These are phyloP conservation scores for Ophioninae sp. DNA, from an alignment of 2,888 invertebrate genomes.

Conservation along the genomic window DNA sequence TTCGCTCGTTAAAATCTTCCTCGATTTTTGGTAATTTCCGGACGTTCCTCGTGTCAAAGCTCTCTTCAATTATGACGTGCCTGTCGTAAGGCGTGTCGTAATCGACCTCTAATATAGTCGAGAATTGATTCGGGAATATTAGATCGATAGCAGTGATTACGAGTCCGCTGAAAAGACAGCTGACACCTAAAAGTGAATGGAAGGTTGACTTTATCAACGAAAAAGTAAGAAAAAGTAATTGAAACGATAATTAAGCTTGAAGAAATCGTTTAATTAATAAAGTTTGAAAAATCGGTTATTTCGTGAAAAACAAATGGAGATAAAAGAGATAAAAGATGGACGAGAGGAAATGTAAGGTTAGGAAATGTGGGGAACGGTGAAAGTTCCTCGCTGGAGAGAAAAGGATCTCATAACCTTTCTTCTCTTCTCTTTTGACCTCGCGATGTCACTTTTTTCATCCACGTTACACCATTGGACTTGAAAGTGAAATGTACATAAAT, in stretches of 20 bases:
- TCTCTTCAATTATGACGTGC: slow-evolving; percentile 95
- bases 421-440: slow-evolving; percentile 28
- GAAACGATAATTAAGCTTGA: not conserved
- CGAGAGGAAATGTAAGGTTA: slow-evolving; percentile 36
- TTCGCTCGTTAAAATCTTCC: slow-evolving; percentile 75
- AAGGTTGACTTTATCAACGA: not conserved
- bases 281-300: no score
- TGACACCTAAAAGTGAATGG: slow-evolving; percentile 83
- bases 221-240: not conserved
- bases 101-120: slow-evolving; percentile 94
- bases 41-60: slow-evolving; percentile 84
- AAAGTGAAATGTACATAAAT: slow-evolving; percentile 29
- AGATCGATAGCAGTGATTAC: slow-evolving; percentile 92
- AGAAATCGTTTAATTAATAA: not conserved
- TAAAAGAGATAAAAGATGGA: not conserved
- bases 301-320: not conserved
- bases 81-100: slow-evolving; percentile 97
- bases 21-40: slow-evolving; percentile 76
- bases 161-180: slow-evolving; percentile 90
- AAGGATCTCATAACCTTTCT: slow-evolving; percentile 56
- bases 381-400: slow-evolving; percentile 45
- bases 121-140: slow-evolving; percentile 94
- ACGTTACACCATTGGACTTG: slow-evolving; percentile 21
- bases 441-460: slow-evolving; percentile 30
- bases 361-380: slow-evolving; percentile 55